Evolutionary conservation across 2,888 invertebrate genomes (phyloP), one percentile per base, ranked within the genome.

Genomic region (Cosmopolites sordidus): DNA sequence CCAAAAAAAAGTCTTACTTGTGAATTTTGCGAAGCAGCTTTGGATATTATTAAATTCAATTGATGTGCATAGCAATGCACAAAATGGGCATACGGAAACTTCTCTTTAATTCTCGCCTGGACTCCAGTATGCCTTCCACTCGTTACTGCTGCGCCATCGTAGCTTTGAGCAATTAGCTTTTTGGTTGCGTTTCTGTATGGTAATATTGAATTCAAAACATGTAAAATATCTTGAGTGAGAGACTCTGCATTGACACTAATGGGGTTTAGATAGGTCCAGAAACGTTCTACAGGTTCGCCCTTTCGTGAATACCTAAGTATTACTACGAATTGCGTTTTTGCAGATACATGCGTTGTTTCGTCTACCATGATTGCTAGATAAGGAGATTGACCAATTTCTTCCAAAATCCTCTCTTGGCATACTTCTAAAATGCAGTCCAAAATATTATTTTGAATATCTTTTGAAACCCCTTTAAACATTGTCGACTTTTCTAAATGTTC

Each of bases 381-480:
- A 8, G n/a, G 4, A 14, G 48, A 29, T 6, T 53, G 33, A 16
- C 50, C 51, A 27, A 69, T 64, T 60, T 67, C 62, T 17, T 47
- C 47, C 6, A 39, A 16, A 38, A 69, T 64, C 48, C 62, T 48
- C 45, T 65, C 63, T 17, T 52, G 60, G 48, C 56, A 65, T 3
- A 69, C 64, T 45, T 63, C 58, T 12, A 68, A 49, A 50, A 69
- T 65, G 17, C 61, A 65, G n/a, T 22, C 11, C 46, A 64, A 62
- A 43, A 66, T 54, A 54, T 64, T 62, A 54, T 65, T 66, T 58
- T 67, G 69, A 43, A 68, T 64, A 6, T 56, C 56, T 55, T 64
- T 66, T 4, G 65, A 66, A 14, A 59, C 60, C 12, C 63, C 65
- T 61, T 64, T 64, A 58, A 69, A 69, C 12, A 64, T 60, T 9